Base-by-base conservation (phyloP, 2,797 vertebrate genomes). In the Rhinogobio ventralis region DNA sequence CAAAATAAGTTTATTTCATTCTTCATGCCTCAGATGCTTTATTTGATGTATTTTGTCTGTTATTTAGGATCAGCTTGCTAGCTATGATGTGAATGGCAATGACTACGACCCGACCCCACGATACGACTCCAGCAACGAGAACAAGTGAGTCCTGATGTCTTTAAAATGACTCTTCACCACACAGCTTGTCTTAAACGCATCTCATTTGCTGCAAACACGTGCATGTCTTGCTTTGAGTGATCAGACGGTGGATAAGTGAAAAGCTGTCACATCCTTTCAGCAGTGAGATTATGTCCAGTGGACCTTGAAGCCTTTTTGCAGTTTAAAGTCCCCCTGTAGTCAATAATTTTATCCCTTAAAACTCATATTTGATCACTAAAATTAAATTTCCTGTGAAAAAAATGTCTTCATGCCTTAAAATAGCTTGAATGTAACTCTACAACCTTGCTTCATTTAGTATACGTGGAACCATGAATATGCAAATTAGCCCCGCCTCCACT, bases 51-150 rank as follows among this genome's bases (percentile, higher is more conserved):
- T 68, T 82, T 42, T 23, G 33, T 85, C 68, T 36, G 15, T 67
- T 5, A 36, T 13, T 46, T 46, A 98, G 97, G 97, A 98, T 88
- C 95, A 96, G 46, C 86, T 95, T 28, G 97, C 97, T 5, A 99
- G 97, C 88, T 97, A 97, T 0, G 96, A 98, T 87, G 96, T 98
- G 85, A 98, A 97, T 0, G 94, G 95, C 67, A 94, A 98, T 0
- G 96, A 98, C 87, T 95, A 96, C 0, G 96, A 98, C n/a, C 97
- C 97, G 0, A 96, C 96, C 66, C 97, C 97, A 2, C 94, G 96
- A 10, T 97, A 97, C 14, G 88, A 93, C 0, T 53, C 91, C 0
- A 89, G 88, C 20, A 91, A 96, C 0, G 95, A 96, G 87, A 98
- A 98, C 91, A 91, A 96, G 97, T 98, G 90, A 94, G 96, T 83